A percentile compares a stretch with the other conserved stretches of the same genome.
phyloP scores from a whole-genome alignment of 2,113 vertebrate species.

The Clarias magur region DNA sequence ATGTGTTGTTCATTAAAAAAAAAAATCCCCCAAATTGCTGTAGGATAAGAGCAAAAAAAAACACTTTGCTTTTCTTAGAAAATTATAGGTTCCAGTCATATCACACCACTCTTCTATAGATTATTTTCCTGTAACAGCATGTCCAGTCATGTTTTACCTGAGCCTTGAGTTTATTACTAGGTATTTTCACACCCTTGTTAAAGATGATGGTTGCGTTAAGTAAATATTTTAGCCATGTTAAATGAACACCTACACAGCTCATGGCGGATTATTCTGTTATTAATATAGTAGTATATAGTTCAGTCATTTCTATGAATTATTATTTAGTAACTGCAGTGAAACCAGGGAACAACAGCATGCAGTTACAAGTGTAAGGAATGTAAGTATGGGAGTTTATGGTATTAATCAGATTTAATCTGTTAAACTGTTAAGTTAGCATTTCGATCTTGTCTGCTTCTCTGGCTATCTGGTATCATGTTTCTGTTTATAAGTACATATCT shows the following conservation, averaged over 20 bases:
- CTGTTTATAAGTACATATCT: slow-evolving; percentile 16
- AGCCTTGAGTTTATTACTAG: background rate
- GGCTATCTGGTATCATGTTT: slow-evolving; percentile 33
- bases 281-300: background rate
- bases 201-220: background rate
- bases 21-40: background rate
- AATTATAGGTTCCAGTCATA: background rate
- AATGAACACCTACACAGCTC: background rate
- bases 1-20: no score
- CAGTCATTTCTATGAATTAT: background rate
- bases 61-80: background rate
- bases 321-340: background rate
- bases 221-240: background rate
- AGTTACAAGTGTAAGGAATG: slow-evolving; percentile 8
- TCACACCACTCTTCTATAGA: background rate
- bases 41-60: background rate
- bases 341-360: background rate
- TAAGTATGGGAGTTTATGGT: background rate
- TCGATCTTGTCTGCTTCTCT: background rate
- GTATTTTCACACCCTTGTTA: background rate
- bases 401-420: slow-evolving; percentile 11
- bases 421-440: background rate
- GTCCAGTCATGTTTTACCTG: background rate
- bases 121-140: background rate
- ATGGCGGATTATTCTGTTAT: background rate